Conservation (phyloP, 1,140 invertebrate genomes). For the Laupala kohalensis region DNA sequence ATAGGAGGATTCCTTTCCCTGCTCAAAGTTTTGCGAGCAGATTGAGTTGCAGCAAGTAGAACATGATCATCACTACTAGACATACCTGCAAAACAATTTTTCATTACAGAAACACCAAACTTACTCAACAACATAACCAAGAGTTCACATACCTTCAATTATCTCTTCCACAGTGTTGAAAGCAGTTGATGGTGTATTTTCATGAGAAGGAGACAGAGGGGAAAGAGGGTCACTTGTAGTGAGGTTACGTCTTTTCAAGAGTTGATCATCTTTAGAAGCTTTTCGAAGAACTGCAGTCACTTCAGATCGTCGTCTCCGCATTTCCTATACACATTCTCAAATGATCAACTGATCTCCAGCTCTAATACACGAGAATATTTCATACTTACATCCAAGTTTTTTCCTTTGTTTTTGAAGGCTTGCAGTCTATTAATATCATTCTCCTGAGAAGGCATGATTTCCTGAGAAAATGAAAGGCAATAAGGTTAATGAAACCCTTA, state of each 20-base stretch:
- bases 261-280: conserved; percentile 85
- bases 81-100: conserved; percentile 31
- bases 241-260: conserved; percentile 88
- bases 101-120: not conserved
- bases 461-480: not conserved
- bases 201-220: conserved; percentile 36
- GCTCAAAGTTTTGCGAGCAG: conserved; percentile 80
- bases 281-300: conserved; percentile 82
- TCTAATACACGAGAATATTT: not conserved
- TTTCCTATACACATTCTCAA: conserved; percentile 43
- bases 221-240: conserved; percentile 33
- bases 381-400: conserved; percentile 29
- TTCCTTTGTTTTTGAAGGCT: conserved; percentile 32
- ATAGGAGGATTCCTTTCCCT: conserved; percentile 90
- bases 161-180: conserved; percentile 28
- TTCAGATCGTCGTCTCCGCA: conserved; percentile 75
- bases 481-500: too few relatives aligned
- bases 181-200: conserved; percentile 23
- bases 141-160: conserved; percentile 10
- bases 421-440: conserved; percentile 21
- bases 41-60: conserved; percentile 54
- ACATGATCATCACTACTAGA: conserved; percentile 41
- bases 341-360: not conserved
- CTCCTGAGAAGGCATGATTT: conserved; percentile 20
- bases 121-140: not conserved